Conservation (phyloP, 1,140 invertebrate genomes). For the Cherax quadricarinatus region DNA sequence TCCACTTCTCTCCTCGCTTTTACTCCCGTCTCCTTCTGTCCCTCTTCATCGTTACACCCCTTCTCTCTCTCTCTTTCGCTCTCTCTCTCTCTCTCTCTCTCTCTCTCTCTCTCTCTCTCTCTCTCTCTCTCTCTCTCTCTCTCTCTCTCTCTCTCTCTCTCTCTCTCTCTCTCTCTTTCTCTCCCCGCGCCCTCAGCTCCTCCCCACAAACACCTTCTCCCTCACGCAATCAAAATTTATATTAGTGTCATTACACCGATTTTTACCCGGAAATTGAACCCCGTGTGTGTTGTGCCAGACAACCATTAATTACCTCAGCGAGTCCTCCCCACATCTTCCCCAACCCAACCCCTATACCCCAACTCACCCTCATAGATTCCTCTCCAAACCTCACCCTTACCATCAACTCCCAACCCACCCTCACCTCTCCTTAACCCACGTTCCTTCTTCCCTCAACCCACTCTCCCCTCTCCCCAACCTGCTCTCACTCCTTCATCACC, state of each 20-base stretch:
- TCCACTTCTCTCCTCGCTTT: background rate
- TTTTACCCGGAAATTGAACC: background rate
- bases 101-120: too few species aligned
- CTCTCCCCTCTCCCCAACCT: too few species aligned
- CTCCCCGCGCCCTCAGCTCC: background rate
- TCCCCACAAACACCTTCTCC: background rate
- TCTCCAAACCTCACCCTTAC: too few species aligned
- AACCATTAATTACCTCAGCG: background rate
- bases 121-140: background rate
- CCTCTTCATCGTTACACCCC: too few species aligned
- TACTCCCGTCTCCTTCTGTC: too few species aligned
- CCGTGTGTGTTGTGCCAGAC: background rate
- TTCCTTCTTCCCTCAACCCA: too few species aligned
- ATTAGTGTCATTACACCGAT: background rate
- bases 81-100: background rate
- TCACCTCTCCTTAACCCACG: too few species aligned
- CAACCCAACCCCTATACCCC: too few species aligned
- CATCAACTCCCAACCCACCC: too few species aligned
- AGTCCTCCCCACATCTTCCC: background rate
- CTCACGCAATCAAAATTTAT: background rate
- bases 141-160: background rate
- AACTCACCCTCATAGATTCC: too few species aligned
- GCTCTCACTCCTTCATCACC: too few species aligned
- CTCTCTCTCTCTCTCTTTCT: background rate
- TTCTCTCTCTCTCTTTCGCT: background rate